phyloP scores from a whole-genome alignment of 1,140 invertebrate species.

The Schlechtendalia chinensis region DNA sequence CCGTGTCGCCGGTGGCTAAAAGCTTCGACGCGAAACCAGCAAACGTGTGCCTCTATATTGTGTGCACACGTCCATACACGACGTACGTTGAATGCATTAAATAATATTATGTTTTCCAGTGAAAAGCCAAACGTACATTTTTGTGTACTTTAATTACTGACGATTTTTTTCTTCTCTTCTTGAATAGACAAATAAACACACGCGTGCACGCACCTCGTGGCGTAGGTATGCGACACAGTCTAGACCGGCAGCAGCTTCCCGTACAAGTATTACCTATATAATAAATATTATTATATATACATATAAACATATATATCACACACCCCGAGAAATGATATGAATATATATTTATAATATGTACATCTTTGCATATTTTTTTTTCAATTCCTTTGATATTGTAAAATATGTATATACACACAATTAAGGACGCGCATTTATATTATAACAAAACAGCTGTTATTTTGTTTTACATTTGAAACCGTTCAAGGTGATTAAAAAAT shows the following conservation, averaged over 20 bases:
- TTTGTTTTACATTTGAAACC: slow-evolving; percentile 24
- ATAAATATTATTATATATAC: too few species aligned
- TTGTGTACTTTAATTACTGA: slow-evolving; percentile 27
- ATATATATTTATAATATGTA: not conserved
- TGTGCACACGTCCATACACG: too few species aligned
- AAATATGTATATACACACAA: too few species aligned
- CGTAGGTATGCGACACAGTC: not conserved
- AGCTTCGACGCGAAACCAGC: too few species aligned
- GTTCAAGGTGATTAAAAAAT: slow-evolving; percentile 46
- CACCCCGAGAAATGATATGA: slow-evolving; percentile 8
- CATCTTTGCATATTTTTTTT: not conserved
- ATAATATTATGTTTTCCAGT: slow-evolving; percentile 27
- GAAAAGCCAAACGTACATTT: slow-evolving; percentile 17
- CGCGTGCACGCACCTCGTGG: not conserved
- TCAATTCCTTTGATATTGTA: not conserved
- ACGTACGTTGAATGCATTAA: not conserved
- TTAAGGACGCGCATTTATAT: not conserved
- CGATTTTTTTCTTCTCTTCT: slow-evolving; percentile 20
- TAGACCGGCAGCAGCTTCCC: not conserved
- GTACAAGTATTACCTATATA: not conserved
- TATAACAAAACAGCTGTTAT: slow-evolving; percentile 28
- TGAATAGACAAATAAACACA: slow-evolving; percentile 20
- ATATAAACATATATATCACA: not conserved
- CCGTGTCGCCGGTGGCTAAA: slow-evolving; percentile 14
- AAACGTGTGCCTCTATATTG: not conserved